Percentiles rank a stretch among this genome's conserved stretches.
These are phyloP conservation scores for Bolinopsis microptera DNA, from an alignment of 37 sponge, comb jelly and placozoan genomes.

Conservation along the genomic window DNA sequence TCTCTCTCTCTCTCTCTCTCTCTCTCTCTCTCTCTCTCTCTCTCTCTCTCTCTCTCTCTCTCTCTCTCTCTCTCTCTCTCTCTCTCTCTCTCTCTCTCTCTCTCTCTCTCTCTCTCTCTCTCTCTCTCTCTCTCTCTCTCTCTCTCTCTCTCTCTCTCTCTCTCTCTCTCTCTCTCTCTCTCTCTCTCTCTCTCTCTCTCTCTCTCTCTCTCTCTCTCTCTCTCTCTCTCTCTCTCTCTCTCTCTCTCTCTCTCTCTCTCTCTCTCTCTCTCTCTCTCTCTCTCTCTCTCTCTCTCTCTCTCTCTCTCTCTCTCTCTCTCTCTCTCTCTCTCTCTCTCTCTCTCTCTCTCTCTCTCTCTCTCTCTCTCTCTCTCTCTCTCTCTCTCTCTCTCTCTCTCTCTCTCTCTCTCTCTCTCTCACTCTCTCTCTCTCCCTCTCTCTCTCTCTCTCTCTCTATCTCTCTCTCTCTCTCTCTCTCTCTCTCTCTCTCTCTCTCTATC, in stretches of 20 bases:
- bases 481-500: too few species aligned
- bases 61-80: constrained; percentile 33
- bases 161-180: constrained; percentile 33
- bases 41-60: constrained; percentile 33
- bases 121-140: constrained; percentile 33
- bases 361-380: constrained; percentile 33
- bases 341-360: constrained; percentile 33
- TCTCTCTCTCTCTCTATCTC: too few species aligned
- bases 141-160: constrained; percentile 33
- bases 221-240: constrained; percentile 33
- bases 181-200: constrained; percentile 33
- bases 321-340: constrained; percentile 33
- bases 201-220: constrained; percentile 33
- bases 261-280: constrained; percentile 33
- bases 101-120: constrained; percentile 33
- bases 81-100: constrained; percentile 33
- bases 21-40: constrained; percentile 33
- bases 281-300: constrained; percentile 33
- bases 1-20: constrained; percentile 33
- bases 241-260: constrained; percentile 33
- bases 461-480: too few species aligned
- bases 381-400: constrained; percentile 33
- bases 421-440: too few species aligned
- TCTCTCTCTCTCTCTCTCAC: constrained; percentile 24
- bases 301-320: constrained; percentile 33